Base-by-base conservation (phyloP, 2,888 invertebrate species). In the Microctonus hyperodae region DNA sequence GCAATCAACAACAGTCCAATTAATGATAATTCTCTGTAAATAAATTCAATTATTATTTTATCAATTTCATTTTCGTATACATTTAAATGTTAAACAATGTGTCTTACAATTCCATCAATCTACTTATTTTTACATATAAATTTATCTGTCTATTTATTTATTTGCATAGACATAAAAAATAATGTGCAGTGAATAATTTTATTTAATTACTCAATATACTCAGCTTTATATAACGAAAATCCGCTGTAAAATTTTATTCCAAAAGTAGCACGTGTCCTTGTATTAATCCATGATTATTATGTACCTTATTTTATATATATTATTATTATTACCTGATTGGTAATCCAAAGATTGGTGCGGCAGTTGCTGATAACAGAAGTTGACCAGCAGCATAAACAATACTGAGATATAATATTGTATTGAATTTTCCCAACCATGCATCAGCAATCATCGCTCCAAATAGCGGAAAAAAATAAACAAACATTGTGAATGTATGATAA, bases 401-500 rank as follows among this genome's bases (percentile, higher is more conserved):
- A 4, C 97, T 97, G 20, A 98, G 85, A 83, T 92, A 96, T 37
- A 97, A 85, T 73, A 98, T 98, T 0, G 96, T 96, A 73, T 88
- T 88, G 85, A 93, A 98, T 86, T 96, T 93, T 60, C 98, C 98
- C 53, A 97, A 86, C 86, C 90, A 91, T 68, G 96, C 94, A 84
- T 98, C 98, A 0, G 98, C 96, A 44, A 98, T 85, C 79, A 98
- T 93, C 28, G 98, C 98, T 1, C 98, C 98, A 33, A 96, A 77
- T 1, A 97, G 75, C 0, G 97, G 96, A 72, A 93, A 93, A 84
- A 95, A 91, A 86, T 94, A 98, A 10, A 94, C 94, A 75, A 97
- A 86, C 90, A 94, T 93, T 0, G 91, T 90, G 84, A 97, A 98
- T 2, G 89, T 85, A 83, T 98, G 98, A 85, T 93, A 98, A 66